Evolutionary conservation across 1,140 invertebrate species (phyloP).

Genomic region (Diplogasteroides magnus): DNA sequence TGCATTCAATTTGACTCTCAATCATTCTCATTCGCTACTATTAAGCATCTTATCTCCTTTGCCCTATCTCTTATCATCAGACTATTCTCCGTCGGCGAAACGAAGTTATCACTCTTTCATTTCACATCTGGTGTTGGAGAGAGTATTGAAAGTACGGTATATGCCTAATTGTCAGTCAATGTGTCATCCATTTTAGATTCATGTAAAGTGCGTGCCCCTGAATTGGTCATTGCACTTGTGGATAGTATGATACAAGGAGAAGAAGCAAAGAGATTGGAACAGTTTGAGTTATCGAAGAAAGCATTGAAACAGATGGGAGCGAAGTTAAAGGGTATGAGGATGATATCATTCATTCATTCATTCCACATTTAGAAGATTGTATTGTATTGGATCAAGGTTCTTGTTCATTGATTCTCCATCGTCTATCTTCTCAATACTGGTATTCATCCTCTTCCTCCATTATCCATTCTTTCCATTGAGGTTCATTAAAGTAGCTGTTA

Average conservation of each 20-base stretch:
- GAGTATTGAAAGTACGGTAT: not conserved
- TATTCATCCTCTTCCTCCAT: no score
- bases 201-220: not conserved
- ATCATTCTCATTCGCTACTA: not conserved
- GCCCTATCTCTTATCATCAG: not conserved
- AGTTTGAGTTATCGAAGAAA: not conserved
- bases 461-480: not conserved
- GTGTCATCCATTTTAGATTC: no score
- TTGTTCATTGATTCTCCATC: not conserved
- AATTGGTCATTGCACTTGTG: not conserved
- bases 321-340: not conserved
- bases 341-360: not conserved
- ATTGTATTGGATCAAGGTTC: not conserved
- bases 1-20: no score
- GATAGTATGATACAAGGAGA: not conserved
- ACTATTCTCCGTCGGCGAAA: not conserved
- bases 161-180: no score
- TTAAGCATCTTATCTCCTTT: not conserved
- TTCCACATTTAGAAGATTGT: not conserved
- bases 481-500: not conserved
- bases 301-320: not conserved
- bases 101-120: not conserved
- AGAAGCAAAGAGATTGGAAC: not conserved
- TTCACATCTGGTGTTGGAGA: not conserved
- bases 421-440: not conserved